A percentile compares a stretch with the other conserved stretches of the same genome.
Evolutionary conservation across 2,113 vertebrate genomes (phyloP).

Genomic region (Stigmatopora argus): DNA sequence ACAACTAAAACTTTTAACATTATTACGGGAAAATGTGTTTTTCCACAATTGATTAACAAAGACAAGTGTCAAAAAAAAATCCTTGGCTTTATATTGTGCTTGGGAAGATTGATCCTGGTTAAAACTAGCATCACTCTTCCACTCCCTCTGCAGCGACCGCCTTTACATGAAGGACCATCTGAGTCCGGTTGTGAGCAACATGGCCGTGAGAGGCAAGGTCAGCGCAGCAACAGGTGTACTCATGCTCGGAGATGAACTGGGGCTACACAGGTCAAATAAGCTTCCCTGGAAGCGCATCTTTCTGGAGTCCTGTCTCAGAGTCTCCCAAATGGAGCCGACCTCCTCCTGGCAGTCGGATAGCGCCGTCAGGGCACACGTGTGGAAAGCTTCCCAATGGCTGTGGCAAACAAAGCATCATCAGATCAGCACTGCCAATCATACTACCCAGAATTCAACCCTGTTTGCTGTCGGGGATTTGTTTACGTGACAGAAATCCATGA

Average conservation of each 20-base stretch:
- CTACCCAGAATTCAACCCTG: slow-evolving; percentile 3
- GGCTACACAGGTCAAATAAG: slow-evolving; percentile 72
- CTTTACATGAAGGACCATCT: slow-evolving; percentile 33
- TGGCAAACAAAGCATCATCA: slow-evolving; percentile 42
- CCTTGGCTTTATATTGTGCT: slow-evolving; percentile 54
- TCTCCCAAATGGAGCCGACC: slow-evolving; percentile 72
- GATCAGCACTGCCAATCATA: slow-evolving; percentile 13
- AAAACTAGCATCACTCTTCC: slow-evolving; percentile 11
- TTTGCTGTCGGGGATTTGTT: slow-evolving; percentile 22
- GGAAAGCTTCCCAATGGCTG: slow-evolving; percentile 77
- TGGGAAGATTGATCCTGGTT: slow-evolving; percentile 10
- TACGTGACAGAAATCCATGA: slow-evolving; percentile 36
- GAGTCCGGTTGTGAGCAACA: slow-evolving; percentile 30
- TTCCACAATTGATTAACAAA: background rate
- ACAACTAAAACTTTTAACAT: background rate
- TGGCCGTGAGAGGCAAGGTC: slow-evolving; percentile 41
- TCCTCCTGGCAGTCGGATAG: slow-evolving; percentile 72
- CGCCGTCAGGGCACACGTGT: slow-evolving; percentile 60
- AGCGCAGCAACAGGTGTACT: slow-evolving; percentile 25
- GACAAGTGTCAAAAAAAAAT: slow-evolving; percentile 34
- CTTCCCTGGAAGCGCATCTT: slow-evolving; percentile 74
- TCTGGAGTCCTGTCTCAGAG: slow-evolving; percentile 67
- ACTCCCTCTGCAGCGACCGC: background rate
- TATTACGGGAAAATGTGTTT: background rate
- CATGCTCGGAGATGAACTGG: slow-evolving; percentile 42